phyloP scores from a whole-genome alignment of 2,888 invertebrate species.

The Cephus rjabovi region DNA sequence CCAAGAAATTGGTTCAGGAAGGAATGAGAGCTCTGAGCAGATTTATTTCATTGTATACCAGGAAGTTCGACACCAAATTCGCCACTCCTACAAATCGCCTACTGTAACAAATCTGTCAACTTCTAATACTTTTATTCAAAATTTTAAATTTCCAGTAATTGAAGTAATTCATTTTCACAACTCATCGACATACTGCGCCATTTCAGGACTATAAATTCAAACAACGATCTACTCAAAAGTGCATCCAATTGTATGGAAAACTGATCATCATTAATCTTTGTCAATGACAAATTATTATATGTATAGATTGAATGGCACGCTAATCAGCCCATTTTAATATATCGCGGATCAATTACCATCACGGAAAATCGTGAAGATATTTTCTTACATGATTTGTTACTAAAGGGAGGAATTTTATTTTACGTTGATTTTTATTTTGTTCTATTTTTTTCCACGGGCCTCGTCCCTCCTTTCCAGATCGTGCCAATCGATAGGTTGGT shows the following conservation, averaged over 20 bases:
- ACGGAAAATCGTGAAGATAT: not conserved
- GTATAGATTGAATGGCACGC: not conserved
- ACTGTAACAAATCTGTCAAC: no score
- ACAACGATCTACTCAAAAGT: no score
- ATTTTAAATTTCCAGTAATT: not conserved
- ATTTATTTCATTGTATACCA: no score
- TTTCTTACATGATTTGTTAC: not conserved
- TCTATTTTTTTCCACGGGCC: conserved; percentile 37
- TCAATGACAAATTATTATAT: not conserved
- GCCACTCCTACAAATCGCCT: no score
- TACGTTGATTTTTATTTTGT: conserved; percentile 33
- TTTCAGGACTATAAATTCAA: no score
- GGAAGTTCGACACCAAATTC: no score
- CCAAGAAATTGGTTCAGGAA: no score
- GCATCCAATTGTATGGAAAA: no score
- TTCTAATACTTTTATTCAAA: not conserved
- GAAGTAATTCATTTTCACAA: not conserved
- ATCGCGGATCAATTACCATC: not conserved
- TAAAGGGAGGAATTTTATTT: conserved; percentile 17
- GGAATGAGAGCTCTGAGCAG: no score
- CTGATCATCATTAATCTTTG: no score
- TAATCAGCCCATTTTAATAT: not conserved
- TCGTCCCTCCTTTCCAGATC: conserved; percentile 74
- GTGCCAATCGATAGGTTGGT: conserved; percentile 94
- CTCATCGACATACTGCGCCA: no score